Evolutionary conservation across 2,888 invertebrate genomes (phyloP), one percentile per base, ranked within the genome.

Genomic region (Exocentrus adspersus): DNA sequence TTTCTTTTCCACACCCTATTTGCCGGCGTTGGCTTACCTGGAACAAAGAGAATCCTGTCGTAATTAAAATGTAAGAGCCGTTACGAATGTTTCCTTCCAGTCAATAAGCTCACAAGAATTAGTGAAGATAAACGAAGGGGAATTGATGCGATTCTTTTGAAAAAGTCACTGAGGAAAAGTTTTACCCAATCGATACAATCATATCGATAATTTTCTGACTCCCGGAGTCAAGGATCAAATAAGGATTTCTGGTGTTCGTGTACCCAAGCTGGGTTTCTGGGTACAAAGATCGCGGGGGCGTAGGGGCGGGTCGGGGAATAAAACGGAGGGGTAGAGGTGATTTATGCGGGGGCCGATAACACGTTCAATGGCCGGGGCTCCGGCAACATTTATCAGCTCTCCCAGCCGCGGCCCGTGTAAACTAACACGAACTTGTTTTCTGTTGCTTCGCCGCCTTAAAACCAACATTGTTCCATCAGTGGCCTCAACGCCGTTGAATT

Each of bases 351-450:
- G 64, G 52, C 69, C 72, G 72, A 74, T 72, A 73, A 68, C 68
- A 68, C 72, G 74, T 74, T 72, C 72, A 71, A 70, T 73, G 72
- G 70, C 72, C 72, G 72, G 61, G 62, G 71, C 65, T 61, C 60
- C 58, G 63, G 63, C 64, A 64, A 71, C 74, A 74, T 74, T 74
- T 74, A 74, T 74, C 74, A 74, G 67, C 61, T 70, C 73, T 73
- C 72, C 64, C 63, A 63, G 69, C 65, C 65, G 60, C 63, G 57
- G 20, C 45, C 42, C 48, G 51, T 61, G 61, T 54, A 43, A 53
- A 61, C 43, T 61, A 61, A 61, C 54, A 54, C 61, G 54, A 61
- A 61, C 54, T 52, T 46, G 54, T 61, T 61, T 48, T 54, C 48
- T 53, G 54, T 48, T 46, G 46, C 41, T 37, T 61, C 46, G 48